Conservation (phyloP, 1,140 invertebrate species). For the Delia radicum region DNA sequence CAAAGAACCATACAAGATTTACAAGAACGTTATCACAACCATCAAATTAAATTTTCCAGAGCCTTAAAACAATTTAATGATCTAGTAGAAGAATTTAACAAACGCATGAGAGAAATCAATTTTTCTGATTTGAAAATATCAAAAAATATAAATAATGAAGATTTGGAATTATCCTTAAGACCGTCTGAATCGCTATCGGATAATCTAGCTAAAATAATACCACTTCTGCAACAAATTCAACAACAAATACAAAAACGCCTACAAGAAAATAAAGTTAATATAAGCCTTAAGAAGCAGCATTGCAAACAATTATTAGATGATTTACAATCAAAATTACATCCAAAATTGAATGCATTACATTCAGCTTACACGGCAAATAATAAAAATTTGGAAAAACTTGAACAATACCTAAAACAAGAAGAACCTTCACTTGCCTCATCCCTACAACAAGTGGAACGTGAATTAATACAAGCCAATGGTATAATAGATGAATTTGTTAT, state of each 20-base stretch:
- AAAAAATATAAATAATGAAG: background rate
- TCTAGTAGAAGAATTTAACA: constrained; percentile 38
- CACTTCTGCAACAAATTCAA: constrained; percentile 23
- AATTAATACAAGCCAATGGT: background rate
- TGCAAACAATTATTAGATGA: background rate
- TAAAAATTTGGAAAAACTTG: constrained; percentile 24
- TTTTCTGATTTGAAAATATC: constrained; percentile 28
- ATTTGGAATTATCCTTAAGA: constrained; percentile 34
- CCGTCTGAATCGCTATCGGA: constrained; percentile 27
- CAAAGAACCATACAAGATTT: constrained; percentile 34
- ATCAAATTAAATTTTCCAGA: constrained; percentile 42
- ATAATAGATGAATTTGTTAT: background rate
- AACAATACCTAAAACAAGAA: background rate
- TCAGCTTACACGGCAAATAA: constrained; percentile 13
- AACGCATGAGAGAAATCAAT: constrained; percentile 31
- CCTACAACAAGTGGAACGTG: background rate
- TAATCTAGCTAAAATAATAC: background rate
- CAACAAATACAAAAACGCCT: background rate
- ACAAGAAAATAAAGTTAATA: constrained; percentile 13
- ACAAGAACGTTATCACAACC: constrained; percentile 31
- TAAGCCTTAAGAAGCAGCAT: constrained; percentile 29
- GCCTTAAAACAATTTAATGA: constrained; percentile 43
- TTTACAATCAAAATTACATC: constrained; percentile 22
- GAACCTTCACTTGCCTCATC: background rate
- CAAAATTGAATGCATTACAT: background rate